Evolutionary conservation across 2,797 vertebrate species (phyloP).

Genomic region (Artibeus jamaicensis): DNA sequence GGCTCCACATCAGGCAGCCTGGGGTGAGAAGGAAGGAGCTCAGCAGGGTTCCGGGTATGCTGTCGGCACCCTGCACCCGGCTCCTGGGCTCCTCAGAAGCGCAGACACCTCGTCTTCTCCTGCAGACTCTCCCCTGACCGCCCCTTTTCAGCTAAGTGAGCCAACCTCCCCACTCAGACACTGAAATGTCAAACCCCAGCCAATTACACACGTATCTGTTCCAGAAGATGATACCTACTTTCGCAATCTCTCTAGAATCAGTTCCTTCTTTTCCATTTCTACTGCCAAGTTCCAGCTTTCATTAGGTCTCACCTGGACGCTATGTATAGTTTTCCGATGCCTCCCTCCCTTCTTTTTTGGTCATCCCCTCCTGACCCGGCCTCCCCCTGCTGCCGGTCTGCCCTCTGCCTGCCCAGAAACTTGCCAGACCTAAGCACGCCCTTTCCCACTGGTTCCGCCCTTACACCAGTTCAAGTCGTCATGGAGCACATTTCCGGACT

Average conservation of each 20-base stretch:
- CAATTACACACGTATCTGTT: background rate
- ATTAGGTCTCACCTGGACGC: background rate
- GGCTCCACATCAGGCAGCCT: background rate
- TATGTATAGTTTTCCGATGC: background rate
- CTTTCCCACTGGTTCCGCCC: background rate
- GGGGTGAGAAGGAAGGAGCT: background rate
- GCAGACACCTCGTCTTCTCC: background rate
- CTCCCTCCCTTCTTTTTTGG: background rate
- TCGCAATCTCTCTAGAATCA: background rate
- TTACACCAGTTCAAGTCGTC: background rate
- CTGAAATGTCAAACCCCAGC: background rate
- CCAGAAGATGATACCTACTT: background rate
- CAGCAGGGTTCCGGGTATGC: background rate
- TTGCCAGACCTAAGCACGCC: background rate
- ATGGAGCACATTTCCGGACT: background rate
- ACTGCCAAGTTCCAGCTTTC: constrained; percentile 43
- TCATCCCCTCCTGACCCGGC: background rate
- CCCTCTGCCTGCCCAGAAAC: background rate
- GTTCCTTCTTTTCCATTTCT: constrained; percentile 35
- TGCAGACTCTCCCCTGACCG: background rate
- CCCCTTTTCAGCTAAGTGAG: background rate
- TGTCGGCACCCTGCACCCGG: background rate
- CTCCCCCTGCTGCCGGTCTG: background rate
- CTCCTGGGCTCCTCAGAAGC: background rate
- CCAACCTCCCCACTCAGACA: background rate